These are phyloP conservation scores for Andrena bicolor DNA, from an alignment of 2,888 invertebrate genomes.

Conservation along the genomic window DNA sequence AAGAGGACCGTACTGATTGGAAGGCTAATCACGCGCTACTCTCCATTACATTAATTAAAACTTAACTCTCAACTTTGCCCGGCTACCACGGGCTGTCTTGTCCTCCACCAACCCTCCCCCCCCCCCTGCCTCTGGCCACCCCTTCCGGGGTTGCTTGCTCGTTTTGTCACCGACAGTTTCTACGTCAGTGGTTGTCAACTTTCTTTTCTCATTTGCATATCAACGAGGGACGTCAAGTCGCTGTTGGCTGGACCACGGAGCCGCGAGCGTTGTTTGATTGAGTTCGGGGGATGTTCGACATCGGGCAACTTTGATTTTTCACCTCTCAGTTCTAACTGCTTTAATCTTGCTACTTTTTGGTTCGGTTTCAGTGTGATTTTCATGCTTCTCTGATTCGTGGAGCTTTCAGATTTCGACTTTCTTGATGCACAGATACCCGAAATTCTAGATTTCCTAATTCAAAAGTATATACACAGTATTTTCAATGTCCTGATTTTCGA, in stretches of 20 bases:
- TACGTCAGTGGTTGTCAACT: constrained; percentile 36
- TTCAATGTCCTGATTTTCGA: background rate
- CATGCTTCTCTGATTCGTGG: too few relatives aligned
- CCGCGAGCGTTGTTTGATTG: background rate
- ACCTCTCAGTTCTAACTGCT: background rate
- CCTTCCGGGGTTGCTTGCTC: constrained; percentile 14
- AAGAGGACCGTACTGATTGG: constrained; percentile 74
- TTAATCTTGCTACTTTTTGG: background rate
- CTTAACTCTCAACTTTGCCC: constrained; percentile 77
- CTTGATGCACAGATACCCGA: too few relatives aligned
- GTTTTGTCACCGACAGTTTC: constrained; percentile 28
- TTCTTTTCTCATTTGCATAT: constrained; percentile 29
- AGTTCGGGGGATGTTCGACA: background rate
- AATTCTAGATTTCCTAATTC: too few relatives aligned
- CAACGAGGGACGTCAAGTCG: constrained; percentile 23
- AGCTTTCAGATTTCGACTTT: too few relatives aligned
- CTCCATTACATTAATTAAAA: constrained; percentile 84
- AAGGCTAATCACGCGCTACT: constrained; percentile 81
- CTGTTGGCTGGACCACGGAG: constrained; percentile 3
- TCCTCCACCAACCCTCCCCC: constrained; percentile 32
- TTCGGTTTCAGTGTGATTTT: too few relatives aligned
- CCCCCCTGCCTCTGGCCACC: background rate
- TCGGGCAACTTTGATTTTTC: background rate
- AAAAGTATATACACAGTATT: too few relatives aligned
- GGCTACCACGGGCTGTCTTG: constrained; percentile 44